Conservation (phyloP, 92 coral and sea anemone species). For the Isaurus tuberculatus region DNA sequence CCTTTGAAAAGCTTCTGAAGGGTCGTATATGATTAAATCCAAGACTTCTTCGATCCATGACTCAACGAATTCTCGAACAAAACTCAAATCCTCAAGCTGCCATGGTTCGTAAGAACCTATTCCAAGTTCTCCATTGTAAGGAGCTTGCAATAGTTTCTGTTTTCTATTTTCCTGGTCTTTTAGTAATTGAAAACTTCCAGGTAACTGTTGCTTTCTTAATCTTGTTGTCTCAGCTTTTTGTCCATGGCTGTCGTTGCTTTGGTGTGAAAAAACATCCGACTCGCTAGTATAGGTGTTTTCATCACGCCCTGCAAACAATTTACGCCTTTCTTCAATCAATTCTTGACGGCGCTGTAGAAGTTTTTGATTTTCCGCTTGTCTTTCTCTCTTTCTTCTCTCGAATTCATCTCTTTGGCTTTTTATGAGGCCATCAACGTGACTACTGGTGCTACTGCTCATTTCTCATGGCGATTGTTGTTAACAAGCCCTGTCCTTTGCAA, state of each 20-base stretch:
- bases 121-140: slow-evolving; percentile 83
- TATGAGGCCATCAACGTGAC: neutral
- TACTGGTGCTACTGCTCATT: neutral
- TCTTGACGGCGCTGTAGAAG: slow-evolving; percentile 76
- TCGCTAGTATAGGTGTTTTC: slow-evolving; percentile 4
- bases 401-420: slow-evolving; percentile 46
- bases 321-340: slow-evolving; percentile 70
- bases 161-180: slow-evolving; percentile 51
- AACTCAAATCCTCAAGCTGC: slow-evolving; percentile 84
- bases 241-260: slow-evolving; percentile 45
- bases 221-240: slow-evolving; percentile 60
- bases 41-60: slow-evolving; percentile 81
- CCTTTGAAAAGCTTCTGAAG: slow-evolving; percentile 31
- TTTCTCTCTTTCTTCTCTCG: slow-evolving; percentile 54
- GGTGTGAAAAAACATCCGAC: slow-evolving; percentile 44
- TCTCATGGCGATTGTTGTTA: neutral
- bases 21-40: slow-evolving; percentile 65
- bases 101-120: slow-evolving; percentile 84
- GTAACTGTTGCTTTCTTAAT: slow-evolving; percentile 61
- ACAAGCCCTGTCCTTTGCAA: no score
- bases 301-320: slow-evolving; percentile 60
- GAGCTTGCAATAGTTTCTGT: slow-evolving; percentile 47
- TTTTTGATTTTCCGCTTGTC: slow-evolving; percentile 58
- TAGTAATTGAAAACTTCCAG: slow-evolving; percentile 53
- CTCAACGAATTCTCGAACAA: slow-evolving; percentile 78